Conservation (phyloP, 2,888 invertebrate genomes). For the Phyllotreta cruciferae region DNA sequence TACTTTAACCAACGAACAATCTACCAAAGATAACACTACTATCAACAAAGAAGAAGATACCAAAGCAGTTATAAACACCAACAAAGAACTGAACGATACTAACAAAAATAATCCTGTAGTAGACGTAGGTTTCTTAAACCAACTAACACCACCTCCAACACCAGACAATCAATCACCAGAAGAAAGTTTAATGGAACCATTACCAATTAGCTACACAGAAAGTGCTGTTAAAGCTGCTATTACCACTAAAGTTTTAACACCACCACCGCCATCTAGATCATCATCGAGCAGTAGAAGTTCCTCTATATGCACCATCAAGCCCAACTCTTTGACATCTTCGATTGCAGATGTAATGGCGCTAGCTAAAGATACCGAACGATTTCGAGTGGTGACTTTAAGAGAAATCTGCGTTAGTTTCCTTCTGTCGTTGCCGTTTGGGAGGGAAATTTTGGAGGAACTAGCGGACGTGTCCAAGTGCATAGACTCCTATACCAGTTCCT, state of each 20-base stretch:
- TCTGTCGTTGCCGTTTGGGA: constrained; percentile 73
- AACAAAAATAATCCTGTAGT: constrained; percentile 19
- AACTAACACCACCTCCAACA: constrained; percentile 55
- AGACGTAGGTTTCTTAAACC: constrained; percentile 30
- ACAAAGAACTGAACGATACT: constrained; percentile 23
- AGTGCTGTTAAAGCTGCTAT: neutral
- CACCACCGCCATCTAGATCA: constrained; percentile 46
- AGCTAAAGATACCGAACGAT: constrained; percentile 61
- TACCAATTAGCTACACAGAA: constrained; percentile 3
- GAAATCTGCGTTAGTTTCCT: constrained; percentile 72
- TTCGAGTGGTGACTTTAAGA: constrained; percentile 60
- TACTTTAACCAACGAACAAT: neutral
- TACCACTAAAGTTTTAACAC: constrained; percentile 42
- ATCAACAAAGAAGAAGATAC: constrained; percentile 36
- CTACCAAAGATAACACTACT: constrained; percentile 20
- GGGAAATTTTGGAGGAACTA: constrained; percentile 72
- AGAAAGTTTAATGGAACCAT: constrained; percentile 7
- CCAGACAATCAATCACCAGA: constrained; percentile 51
- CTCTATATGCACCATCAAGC: constrained; percentile 73
- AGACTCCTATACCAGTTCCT: constrained; percentile 44
- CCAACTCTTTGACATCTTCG: constrained; percentile 68
- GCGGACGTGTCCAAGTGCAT: constrained; percentile 68
- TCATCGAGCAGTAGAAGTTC: constrained; percentile 61
- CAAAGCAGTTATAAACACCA: constrained; percentile 24
- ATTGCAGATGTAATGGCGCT: constrained; percentile 67